Percentiles rank a stretch among this genome's conserved stretches.
Conservation (phyloP, 2,113 vertebrate genomes). For the Coregonus clupeaformis region DNA sequence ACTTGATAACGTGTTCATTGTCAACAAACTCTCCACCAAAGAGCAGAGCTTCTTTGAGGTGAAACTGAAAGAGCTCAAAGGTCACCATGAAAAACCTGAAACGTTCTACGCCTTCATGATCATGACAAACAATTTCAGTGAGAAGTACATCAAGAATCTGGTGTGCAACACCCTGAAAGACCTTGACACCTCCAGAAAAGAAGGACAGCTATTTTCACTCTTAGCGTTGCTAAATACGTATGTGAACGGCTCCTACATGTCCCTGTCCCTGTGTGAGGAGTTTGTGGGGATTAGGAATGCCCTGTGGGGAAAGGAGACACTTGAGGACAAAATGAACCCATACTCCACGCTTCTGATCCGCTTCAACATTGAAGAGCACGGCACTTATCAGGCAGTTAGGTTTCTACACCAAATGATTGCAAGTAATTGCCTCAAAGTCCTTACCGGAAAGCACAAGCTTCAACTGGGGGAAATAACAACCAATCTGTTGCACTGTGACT, state of each 20-base stretch:
- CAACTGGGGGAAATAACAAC: conserved; percentile 30
- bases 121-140: conserved; percentile 57
- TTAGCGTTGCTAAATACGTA: conserved; percentile 50
- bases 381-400: conserved; percentile 42
- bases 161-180: conserved; percentile 49
- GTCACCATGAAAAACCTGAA: conserved; percentile 44
- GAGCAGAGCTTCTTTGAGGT: conserved; percentile 44
- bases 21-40: conserved; percentile 35
- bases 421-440: conserved; percentile 30
- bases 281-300: conserved; percentile 36
- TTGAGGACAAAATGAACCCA: conserved; percentile 51
- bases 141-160: conserved; percentile 34
- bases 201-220: conserved; percentile 33
- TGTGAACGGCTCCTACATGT: conserved; percentile 48
- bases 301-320: conserved; percentile 15
- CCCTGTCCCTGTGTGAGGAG: conserved; percentile 48
- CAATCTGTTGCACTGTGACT: conserved; percentile 33
- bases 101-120: conserved; percentile 62
- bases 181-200: conserved; percentile 19
- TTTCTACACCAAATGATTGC: conserved; percentile 54
- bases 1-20: conserved; percentile 40
- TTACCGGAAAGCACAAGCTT: conserved; percentile 18
- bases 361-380: conserved; percentile 43
- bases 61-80: conserved; percentile 41
- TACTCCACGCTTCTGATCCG: conserved; percentile 48